Base-by-base conservation (phyloP, 2,797 vertebrate genomes). In the Aldrovandia affinis region DNA sequence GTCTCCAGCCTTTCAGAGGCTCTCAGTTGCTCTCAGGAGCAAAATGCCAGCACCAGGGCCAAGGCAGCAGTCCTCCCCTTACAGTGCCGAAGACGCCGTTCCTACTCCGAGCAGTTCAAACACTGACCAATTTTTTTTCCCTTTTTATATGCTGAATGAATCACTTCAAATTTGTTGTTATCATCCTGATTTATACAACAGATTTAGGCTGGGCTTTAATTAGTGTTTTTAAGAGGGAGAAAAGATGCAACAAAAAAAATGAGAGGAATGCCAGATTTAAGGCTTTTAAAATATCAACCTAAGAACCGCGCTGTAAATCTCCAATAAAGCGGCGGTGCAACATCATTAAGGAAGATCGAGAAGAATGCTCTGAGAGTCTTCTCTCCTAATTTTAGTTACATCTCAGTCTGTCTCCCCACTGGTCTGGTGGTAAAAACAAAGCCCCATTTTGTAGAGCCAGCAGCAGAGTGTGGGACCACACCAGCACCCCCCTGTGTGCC, bases 401-500 rank as follows among this genome's bases (percentile, higher is more conserved):
- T 50, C 81, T 28, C 79, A 59, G 73, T 86, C 28, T 88, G 50
- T 47, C 84, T 86, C 86, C 80, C 89, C 65, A 50, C 80, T 87
- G 44, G 83, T 84, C 88, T 80, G 6, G 84, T 86, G 87, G 78
- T 85, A 81, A 61, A 88, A 88, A 91, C 89, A 91, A 90, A 91
- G 84, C 89, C 83, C 65, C 18, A 78, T 88, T 92, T 90, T 92
- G 88, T 90, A 89, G 87, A 39, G 78, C 82, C 81, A 82, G 82
- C 77, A 80, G 68, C 85, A 20, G 44, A 78, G 83, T 88, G 88
- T 86, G 84, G 73, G 88, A 88, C 86, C 88, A 90, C 90, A 89
- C 90, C 87, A 87, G 84, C 87, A 70, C 90, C 83, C 83, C 89
- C 84, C 90, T 87, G 88, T 90, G 88, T 92, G 91, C 92, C 88